Evolutionary conservation across 2,113 vertebrate genomes (phyloP).

Genomic region (Mustelus asterias): DNA sequence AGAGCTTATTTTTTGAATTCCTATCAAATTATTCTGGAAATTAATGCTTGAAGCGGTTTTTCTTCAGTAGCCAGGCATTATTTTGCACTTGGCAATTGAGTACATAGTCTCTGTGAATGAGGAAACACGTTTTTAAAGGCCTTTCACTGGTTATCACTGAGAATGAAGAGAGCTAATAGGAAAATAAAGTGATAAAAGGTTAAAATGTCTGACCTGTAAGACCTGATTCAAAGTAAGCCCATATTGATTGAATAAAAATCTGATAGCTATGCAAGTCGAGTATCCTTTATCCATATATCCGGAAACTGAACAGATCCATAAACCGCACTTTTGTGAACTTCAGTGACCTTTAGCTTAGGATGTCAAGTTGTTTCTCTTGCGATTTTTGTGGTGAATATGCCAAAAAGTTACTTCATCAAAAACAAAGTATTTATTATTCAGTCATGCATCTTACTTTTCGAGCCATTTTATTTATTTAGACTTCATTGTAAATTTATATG

Average conservation of each 20-base stretch:
- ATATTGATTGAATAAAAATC: neutral
- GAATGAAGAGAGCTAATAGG: neutral
- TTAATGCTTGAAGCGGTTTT: neutral
- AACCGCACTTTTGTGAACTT: too few species aligned
- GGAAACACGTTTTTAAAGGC: neutral
- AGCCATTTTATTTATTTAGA: too few species aligned
- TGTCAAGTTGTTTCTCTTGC: too few species aligned
- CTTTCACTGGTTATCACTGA: neutral
- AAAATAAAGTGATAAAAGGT: neutral
- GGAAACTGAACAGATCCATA: too few species aligned
- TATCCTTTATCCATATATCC: too few species aligned
- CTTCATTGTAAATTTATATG: too few species aligned
- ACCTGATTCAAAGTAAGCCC: neutral
- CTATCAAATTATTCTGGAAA: neutral
- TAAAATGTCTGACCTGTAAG: neutral
- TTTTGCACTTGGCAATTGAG: neutral
- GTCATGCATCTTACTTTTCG: too few species aligned
- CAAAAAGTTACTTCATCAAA: too few species aligned
- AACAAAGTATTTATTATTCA: too few species aligned
- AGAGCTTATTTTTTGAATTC: neutral
- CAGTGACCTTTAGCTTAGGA: too few species aligned
- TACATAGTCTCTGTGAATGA: neutral
- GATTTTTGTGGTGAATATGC: too few species aligned
- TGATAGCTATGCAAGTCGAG: neutral
- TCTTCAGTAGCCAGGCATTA: neutral